Evolutionary conservation across 2,797 vertebrate species (phyloP).

Genomic region (Anguilla megastoma): DNA sequence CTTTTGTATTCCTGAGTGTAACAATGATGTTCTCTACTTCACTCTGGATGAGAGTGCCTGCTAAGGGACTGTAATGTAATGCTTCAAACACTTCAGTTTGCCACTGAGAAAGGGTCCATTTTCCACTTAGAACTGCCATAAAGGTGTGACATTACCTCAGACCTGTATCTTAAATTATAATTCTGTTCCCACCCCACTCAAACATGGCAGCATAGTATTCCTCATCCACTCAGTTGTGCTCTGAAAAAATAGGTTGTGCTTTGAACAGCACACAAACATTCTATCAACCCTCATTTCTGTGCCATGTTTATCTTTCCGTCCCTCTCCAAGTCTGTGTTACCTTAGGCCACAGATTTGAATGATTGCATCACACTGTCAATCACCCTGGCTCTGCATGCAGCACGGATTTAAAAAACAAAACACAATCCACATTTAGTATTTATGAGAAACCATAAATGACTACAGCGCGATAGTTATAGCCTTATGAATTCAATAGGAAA

Average conservation of each 20-base stretch:
- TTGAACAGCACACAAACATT: background rate
- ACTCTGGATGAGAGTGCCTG: background rate
- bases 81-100: background rate
- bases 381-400: background rate
- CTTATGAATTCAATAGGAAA: background rate
- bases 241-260: background rate
- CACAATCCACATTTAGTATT: background rate
- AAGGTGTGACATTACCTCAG: background rate
- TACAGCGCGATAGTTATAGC: background rate
- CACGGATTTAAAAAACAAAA: background rate
- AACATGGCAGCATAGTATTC: background rate
- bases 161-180: background rate
- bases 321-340: background rate
- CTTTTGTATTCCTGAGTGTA: background rate
- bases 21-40: background rate
- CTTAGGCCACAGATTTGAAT: background rate
- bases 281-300: background rate
- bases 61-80: background rate
- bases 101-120: background rate
- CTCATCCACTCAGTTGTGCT: background rate
- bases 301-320: background rate
- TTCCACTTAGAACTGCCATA: background rate
- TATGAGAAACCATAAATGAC: background rate
- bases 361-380: constrained; percentile 6
- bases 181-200: background rate